Evolutionary conservation across 2,113 vertebrate genomes (phyloP), one percentile per base, ranked within the genome.

Genomic region (Xiphophorus hellerii): DNA sequence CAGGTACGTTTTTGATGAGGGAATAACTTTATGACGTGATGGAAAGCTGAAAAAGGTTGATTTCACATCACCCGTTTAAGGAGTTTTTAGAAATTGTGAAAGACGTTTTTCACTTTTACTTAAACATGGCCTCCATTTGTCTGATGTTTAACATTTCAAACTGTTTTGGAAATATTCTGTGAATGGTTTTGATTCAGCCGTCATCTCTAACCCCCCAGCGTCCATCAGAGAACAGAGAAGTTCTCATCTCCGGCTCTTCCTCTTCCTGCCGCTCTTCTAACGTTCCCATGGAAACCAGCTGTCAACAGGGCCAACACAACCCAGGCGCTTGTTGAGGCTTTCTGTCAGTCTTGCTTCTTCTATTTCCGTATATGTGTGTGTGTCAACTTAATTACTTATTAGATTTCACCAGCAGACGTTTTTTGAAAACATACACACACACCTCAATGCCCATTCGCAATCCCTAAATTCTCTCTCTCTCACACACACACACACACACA

Each of bases 261-360:
- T 73, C 66, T 80, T 84, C 73, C 64, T 64, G 20, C 62, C 69
- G 78, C 65, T 72, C 62, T 33, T 9, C 25, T 65, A 44, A 10
- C 14, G 69, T 80, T 28, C 66, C 76, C 4, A 78, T 0, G 22
- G 85, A n/a, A 82, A 86, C 85, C 71, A 71, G 81, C 74, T 71
- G 74, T 63, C 83, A 71, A 12, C 31, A 68, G 15, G 22, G 65
- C 48, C 78, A 85, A 83, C 71, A 70, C 37, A 54, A 72, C 51
- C 76, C 12, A 12, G 48, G 71, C 61, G 60, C 61, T 69, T 76
- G 71, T 29, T 74, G 84, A 84, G 58, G 44, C 71, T 60, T 76
- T 67, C 73, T 75, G 64, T 85, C 80, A 80, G 25, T 80, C 15
- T 78, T 37, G 51, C 84, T 31, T 62, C 73, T 79, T 73, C 62